These are phyloP conservation scores for Cherax quadricarinatus DNA, from an alignment of 1,140 invertebrate species.

Conservation along the genomic window DNA sequence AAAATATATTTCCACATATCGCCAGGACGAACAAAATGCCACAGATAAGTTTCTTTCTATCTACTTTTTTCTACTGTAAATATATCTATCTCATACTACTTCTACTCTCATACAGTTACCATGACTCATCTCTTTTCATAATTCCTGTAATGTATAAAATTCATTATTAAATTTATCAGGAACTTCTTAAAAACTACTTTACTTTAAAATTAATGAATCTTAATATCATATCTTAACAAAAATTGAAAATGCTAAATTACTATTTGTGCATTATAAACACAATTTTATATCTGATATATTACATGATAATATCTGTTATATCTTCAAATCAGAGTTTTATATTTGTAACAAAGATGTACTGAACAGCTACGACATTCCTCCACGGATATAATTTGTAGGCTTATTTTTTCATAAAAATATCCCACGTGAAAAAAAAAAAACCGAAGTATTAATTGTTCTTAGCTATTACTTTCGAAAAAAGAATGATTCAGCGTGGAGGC, in stretches of 20 bases:
- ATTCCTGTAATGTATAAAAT: conserved; percentile 58
- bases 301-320: not conserved
- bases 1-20: not conserved
- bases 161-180: conserved; percentile 31
- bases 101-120: conserved; percentile 44
- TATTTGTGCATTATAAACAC: not conserved
- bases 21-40: not conserved
- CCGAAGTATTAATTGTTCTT: too few relatives aligned
- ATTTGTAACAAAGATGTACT: not conserved
- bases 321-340: not conserved
- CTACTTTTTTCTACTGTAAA: conserved; percentile 14
- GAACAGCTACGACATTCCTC: not conserved
- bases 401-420: too few relatives aligned
- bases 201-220: not conserved
- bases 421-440: too few relatives aligned
- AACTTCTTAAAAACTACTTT: not conserved
- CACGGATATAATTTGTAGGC: not conserved
- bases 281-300: not conserved
- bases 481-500: too few relatives aligned
- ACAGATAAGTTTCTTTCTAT: not conserved
- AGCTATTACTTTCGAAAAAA: too few relatives aligned
- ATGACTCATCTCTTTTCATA: conserved; percentile 60
- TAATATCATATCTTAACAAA: not conserved
- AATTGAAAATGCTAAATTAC: too few relatives aligned
- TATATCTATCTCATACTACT: not conserved